Base-by-base conservation (phyloP, 2,888 invertebrate species). In the Patella ulyssiponensis region DNA sequence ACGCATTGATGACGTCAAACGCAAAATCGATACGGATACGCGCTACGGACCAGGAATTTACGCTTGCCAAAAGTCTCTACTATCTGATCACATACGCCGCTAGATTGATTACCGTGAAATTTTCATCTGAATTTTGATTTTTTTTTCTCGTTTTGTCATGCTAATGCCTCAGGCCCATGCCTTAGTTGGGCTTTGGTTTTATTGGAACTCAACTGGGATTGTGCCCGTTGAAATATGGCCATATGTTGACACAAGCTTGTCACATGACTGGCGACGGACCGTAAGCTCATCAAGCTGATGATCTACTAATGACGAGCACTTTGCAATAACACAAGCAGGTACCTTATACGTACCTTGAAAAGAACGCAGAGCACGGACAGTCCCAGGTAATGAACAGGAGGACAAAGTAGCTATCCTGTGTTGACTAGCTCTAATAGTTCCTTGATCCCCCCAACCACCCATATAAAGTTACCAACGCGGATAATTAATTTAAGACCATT, bases 331-430 rank as follows among this genome's bases (percentile, higher is more conserved):
- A 52, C 78, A 77, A n/a, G 58, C 71, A 2, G 82, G 71, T 14
- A 84, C 74, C 54, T 84, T 84, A 74, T 82, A 81, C 9, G 82
- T 81, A 15, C 83, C 83, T 15, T 81, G 78, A 75, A 82, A 82
- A 1, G 84, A 81, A 14, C 79, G 69, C n/a, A 84, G 17, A 20
- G 78, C 79, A 23, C 27, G 69, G 11, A 84, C 84, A 11, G 80
- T 81, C 3, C 79, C 77, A 23, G 82, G 84, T 2, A 51, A 71
- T 1, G 52, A 2, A 69, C 80, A 79, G 9, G 80, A 58, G 9
- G 80, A 69, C n/a, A 83, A 52, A 15, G 76, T 54, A 11, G 83
- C 78, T 17, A 84, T 71, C 15, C 76, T 73, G 64, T 85, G 82
- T 7, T 80, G 82, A 53, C 81, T 84, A 4, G 81, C 80, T 17